Percentiles rank a stretch among this genome's conserved stretches.
phyloP scores from a whole-genome alignment of 1,140 invertebrate species.

The Zaprionus gabonicus region DNA sequence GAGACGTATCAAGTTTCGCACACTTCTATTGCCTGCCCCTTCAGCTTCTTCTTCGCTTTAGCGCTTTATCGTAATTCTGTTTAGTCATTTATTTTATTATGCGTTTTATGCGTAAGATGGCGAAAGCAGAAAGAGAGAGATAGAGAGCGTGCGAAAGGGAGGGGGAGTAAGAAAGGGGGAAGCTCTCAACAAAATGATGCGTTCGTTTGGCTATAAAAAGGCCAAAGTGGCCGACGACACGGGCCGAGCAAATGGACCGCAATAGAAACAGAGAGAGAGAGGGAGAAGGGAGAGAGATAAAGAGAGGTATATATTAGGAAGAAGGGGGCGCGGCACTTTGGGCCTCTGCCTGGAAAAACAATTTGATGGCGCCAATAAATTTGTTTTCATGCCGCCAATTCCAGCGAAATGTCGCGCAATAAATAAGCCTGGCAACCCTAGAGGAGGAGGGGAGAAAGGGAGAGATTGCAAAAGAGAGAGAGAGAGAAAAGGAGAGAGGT shows the following conservation, averaged over 20 bases:
- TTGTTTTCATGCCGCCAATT: constrained; percentile 17
- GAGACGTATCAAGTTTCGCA: constrained; percentile 4
- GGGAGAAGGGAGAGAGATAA: background rate
- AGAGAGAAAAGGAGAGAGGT: background rate
- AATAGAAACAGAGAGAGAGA: background rate
- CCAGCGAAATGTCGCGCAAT: constrained; percentile 14
- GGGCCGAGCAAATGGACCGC: constrained; percentile 32
- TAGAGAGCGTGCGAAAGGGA: constrained; percentile 8
- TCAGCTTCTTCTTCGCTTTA: constrained; percentile 1
- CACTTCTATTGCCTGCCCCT: background rate
- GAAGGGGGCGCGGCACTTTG: constrained; percentile 4
- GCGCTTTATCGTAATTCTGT: constrained; percentile 77
- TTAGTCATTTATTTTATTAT: constrained; percentile 83
- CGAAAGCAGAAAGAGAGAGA: constrained; percentile 14
- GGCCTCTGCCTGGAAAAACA: constrained; percentile 13
- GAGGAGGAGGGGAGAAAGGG: background rate
- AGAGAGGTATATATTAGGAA: background rate
- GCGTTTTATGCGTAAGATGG: constrained; percentile 64
- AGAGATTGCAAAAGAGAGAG: constrained; percentile 11
- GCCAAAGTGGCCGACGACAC: constrained; percentile 55
- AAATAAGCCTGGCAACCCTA: constrained; percentile 1
- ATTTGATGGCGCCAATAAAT: constrained; percentile 33
- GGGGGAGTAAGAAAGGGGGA: background rate
- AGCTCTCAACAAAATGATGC: constrained; percentile 75
- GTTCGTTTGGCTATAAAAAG: constrained; percentile 73